Evolutionary conservation across 2,888 invertebrate species (phyloP).

Genomic region (Xylocampa areola): DNA sequence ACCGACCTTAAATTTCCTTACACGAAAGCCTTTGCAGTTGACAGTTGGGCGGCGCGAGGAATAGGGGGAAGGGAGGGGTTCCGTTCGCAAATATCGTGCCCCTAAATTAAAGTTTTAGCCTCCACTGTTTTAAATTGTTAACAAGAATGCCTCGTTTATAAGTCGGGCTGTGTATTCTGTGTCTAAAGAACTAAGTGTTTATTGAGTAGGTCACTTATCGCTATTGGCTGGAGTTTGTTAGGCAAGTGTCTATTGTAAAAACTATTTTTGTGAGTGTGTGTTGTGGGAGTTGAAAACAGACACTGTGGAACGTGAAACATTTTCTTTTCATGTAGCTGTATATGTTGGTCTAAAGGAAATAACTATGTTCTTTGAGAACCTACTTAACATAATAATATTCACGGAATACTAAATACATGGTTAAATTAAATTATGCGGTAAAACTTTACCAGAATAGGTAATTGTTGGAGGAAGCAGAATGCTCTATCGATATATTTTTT

Average conservation of each 20-base stretch:
- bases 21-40: constrained; percentile 84
- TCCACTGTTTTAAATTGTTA: constrained; percentile 76
- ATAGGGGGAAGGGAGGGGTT: constrained; percentile 59
- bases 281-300: too few species aligned
- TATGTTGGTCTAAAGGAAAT: too few species aligned
- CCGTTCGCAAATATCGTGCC: constrained; percentile 78
- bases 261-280: not conserved
- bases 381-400: too few species aligned
- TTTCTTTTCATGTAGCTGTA: too few species aligned
- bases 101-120: constrained; percentile 79
- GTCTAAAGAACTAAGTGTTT: constrained; percentile 4
- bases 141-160: constrained; percentile 56
- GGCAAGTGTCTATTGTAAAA: not conserved
- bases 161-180: constrained; percentile 29
- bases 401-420: too few species aligned
- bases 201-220: constrained; percentile 22
- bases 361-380: too few species aligned
- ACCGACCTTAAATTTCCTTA: constrained; percentile 81
- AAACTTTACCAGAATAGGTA: too few species aligned
- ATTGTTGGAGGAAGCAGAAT: too few species aligned
- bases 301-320: too few species aligned
- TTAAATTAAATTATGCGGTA: too few species aligned
- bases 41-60: constrained; percentile 70
- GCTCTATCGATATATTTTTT: too few species aligned
- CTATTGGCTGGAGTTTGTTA: not conserved